phyloP scores from a whole-genome alignment of 2,797 vertebrate genomes.

The Synaphobranchus kaupii region DNA sequence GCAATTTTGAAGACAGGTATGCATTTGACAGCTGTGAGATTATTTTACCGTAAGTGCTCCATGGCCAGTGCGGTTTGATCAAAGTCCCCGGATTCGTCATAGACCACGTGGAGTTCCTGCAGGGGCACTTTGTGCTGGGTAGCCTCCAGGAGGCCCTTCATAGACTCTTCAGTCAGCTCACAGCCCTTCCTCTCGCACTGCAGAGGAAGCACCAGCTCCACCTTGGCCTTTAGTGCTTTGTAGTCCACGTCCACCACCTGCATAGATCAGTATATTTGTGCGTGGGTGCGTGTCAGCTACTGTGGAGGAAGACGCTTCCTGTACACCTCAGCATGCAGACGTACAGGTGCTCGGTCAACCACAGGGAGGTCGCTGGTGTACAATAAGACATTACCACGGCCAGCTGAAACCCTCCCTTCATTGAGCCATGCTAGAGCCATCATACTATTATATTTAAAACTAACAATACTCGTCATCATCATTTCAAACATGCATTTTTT shows the following conservation, averaged over 20 bases:
- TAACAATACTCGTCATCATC: no score
- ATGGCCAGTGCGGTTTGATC: conserved; percentile 89
- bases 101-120: conserved; percentile 85
- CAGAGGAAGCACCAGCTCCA: conserved; percentile 76
- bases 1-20: neutral
- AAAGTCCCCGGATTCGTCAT: conserved; percentile 83
- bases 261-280: neutral
- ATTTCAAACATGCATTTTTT: no score
- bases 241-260: conserved; percentile 84
- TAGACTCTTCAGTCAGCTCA: conserved; percentile 76
- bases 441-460: no score
- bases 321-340: no score
- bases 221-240: conserved; percentile 77
- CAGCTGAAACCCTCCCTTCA: no score
- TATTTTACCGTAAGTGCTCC: conserved; percentile 88
- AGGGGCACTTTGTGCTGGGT: conserved; percentile 78
- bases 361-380: no score
- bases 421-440: no score
- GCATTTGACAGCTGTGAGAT: neutral
- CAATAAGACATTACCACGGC: no score
- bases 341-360: no score
- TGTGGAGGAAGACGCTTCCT: no score
- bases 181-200: conserved; percentile 75
- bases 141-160: conserved; percentile 79
- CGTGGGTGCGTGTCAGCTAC: neutral